These are phyloP conservation scores for Zaprionus lachaisei DNA, from an alignment of 1,140 invertebrate genomes.

Conservation along the genomic window DNA sequence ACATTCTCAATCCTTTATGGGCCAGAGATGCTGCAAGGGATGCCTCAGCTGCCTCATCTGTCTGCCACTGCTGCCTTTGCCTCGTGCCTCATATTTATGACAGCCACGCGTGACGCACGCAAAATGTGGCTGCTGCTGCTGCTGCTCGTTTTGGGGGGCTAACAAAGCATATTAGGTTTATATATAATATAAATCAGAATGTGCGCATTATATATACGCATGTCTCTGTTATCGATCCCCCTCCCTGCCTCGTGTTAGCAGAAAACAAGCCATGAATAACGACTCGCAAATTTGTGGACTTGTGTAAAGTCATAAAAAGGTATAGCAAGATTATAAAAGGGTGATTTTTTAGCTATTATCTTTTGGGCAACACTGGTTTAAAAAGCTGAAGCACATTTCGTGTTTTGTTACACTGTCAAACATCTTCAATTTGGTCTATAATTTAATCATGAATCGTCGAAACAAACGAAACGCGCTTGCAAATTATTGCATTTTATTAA, in stretches of 20 bases:
- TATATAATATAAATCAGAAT: not conserved
- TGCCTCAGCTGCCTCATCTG: too few relatives aligned
- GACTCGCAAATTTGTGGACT: not conserved
- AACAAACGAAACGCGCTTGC: too few relatives aligned
- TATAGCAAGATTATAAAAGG: not conserved
- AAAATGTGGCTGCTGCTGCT: constrained; percentile 12
- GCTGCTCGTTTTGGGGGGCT: constrained; percentile 7
- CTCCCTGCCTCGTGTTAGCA: constrained; percentile 5
- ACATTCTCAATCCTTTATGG: constrained; percentile 29
- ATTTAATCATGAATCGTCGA: too few relatives aligned
- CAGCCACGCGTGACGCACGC: constrained; percentile 42
- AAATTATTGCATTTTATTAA: too few relatives aligned
- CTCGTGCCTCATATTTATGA: constrained; percentile 61
- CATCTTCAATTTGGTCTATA: too few relatives aligned
- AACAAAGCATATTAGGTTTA: constrained; percentile 17
- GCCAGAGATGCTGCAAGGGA: not conserved
- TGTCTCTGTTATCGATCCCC: constrained; percentile 1
- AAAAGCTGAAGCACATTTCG: too few relatives aligned
- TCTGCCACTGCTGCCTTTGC: not conserved
- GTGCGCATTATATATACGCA: not conserved
- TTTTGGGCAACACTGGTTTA: too few relatives aligned
- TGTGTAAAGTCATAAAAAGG: not conserved
- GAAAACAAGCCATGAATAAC: constrained; percentile 24
- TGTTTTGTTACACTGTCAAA: too few relatives aligned
- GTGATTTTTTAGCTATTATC: too few relatives aligned